Percentiles rank a stretch among this genome's conserved stretches.
Evolutionary conservation across 2,797 vertebrate genomes (phyloP).

Genomic region (Eutrigla gurnardus): DNA sequence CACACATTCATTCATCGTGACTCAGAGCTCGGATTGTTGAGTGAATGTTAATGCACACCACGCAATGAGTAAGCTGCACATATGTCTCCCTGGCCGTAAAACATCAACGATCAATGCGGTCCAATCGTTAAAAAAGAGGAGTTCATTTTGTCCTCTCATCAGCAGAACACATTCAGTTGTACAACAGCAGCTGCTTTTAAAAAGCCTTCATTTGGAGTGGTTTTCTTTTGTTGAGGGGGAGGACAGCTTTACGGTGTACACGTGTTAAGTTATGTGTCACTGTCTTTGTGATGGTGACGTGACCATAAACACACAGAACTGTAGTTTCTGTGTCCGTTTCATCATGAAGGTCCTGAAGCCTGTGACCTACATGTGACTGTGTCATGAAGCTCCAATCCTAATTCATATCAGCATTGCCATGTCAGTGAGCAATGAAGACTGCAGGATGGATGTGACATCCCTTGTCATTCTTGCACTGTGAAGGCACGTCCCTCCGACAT

Average conservation of each 20-base stretch:
- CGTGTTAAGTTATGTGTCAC: neutral
- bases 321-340: neutral
- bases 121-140: constrained; percentile 36
- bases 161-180: constrained; percentile 31
- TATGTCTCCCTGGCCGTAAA: constrained; percentile 49
- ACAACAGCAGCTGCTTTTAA: neutral
- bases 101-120: constrained; percentile 42
- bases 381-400: constrained; percentile 24
- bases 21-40: constrained; percentile 6
- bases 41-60: constrained; percentile 32
- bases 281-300: neutral
- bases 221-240: constrained; percentile 3
- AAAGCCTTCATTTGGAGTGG: constrained; percentile 22
- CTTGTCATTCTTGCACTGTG: constrained; percentile 46
- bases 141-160: constrained; percentile 49
- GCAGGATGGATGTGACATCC: constrained; percentile 52
- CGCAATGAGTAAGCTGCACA: constrained; percentile 24
- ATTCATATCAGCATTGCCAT: constrained; percentile 41
- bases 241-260: constrained; percentile 28
- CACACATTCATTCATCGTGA: neutral
- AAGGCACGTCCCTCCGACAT: constrained; percentile 40
- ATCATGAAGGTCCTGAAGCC: constrained; percentile 16
- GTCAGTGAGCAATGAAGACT: constrained; percentile 43
- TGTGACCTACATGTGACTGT: constrained; percentile 46
- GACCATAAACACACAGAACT: neutral